Evolutionary conservation across 2,113 vertebrate species (phyloP).

Genomic region (Pachyramphus minor): DNA sequence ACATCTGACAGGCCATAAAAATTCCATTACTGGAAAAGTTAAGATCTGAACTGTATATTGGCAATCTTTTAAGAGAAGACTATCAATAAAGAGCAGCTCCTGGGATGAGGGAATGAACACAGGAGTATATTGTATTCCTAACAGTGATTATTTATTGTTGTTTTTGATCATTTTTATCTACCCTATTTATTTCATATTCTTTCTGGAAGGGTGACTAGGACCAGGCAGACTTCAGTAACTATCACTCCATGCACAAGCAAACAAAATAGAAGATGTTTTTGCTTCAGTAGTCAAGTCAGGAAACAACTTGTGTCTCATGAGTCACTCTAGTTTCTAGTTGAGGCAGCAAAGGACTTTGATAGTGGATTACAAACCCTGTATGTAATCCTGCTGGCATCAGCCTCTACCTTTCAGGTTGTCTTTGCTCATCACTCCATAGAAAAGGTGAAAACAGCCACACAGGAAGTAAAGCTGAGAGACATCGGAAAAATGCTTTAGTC

Average conservation of each 20-base stretch:
- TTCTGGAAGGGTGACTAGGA: not conserved
- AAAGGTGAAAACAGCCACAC: not conserved
- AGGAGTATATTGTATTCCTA: not conserved
- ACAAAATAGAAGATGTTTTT: not conserved
- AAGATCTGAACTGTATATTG: not conserved
- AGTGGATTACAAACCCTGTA: not conserved
- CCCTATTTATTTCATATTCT: not conserved
- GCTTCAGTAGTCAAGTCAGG: not conserved
- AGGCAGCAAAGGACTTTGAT: not conserved
- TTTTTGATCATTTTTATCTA: not conserved
- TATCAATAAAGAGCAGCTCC: not conserved
- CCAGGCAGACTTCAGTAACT: not conserved
- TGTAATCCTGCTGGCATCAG: not conserved
- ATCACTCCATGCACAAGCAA: not conserved
- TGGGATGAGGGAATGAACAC: not conserved
- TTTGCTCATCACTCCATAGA: not conserved
- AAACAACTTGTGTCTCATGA: not conserved
- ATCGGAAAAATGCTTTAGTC: not conserved
- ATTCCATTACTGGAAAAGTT: not conserved
- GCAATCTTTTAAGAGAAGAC: not conserved
- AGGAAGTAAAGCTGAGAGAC: not conserved
- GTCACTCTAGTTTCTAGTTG: not conserved
- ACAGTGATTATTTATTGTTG: not conserved
- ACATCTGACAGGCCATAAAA: not conserved
- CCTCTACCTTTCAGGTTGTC: not conserved